A percentile compares a stretch with the other conserved stretches of the same genome.
Evolutionary conservation across 2,797 vertebrate species (phyloP).

Genomic region (Hypotaenidia philippensis): DNA sequence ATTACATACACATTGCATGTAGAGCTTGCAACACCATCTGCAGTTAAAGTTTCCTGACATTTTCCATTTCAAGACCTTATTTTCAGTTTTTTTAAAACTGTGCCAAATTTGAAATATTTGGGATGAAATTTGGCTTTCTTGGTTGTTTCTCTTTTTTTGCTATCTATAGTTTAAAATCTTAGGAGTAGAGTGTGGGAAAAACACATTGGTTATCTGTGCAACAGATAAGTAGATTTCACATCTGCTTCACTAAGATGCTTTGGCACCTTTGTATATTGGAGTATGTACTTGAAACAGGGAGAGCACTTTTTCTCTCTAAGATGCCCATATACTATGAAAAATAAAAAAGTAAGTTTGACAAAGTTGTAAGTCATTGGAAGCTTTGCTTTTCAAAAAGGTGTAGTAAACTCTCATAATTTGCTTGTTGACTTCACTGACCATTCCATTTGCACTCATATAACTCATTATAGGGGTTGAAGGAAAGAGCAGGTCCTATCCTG

Average conservation of each 20-base stretch:
- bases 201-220: not conserved
- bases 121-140: not conserved
- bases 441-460: not conserved
- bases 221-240: not conserved
- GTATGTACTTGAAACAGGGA: not conserved
- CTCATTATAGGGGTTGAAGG: not conserved
- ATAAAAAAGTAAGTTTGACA: not conserved
- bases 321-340: not conserved
- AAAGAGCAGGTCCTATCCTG: not conserved
- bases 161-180: not conserved
- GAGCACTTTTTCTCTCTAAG: not conserved
- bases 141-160: not conserved
- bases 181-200: not conserved
- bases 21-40: not conserved
- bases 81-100: not conserved
- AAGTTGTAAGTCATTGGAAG: not conserved
- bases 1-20: not conserved
- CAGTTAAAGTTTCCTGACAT: not conserved
- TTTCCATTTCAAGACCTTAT: not conserved
- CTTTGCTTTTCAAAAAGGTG: not conserved
- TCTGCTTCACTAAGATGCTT: not conserved
- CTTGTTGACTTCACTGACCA: not conserved
- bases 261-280: not conserved
- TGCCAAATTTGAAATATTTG: not conserved
- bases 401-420: not conserved